Evolutionary conservation across 2,113 vertebrate genomes (phyloP), one percentile per base, ranked within the genome.

Genomic region (Etheostoma spectabile): DNA sequence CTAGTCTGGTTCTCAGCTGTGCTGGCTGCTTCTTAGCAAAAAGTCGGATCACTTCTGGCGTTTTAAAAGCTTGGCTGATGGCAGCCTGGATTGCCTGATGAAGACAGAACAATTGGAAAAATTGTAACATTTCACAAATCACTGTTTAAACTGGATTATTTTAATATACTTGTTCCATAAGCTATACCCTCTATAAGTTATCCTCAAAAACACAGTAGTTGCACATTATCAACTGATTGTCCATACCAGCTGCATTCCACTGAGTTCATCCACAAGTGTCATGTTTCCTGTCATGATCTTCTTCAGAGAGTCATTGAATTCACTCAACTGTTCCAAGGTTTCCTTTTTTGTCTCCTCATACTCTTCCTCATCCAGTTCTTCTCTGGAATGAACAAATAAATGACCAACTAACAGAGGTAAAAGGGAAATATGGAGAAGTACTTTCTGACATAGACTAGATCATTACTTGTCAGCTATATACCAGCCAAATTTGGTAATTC

Each of bases 21-120:
- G 97, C 97, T 0, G 98, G 98, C 88, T 99, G 98, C 90, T 99
- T 99, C 95, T 99, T 99, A 8, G 98, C 98, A 95, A 99, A 99
- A 80, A 99, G 95, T 73, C 98, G 95, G 89, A 99, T 99, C 73
- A 99, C 98, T 88, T 99, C 98, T 0, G 98, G 98, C 15, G 98
- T 99, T 94, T 98, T 99, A 93, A 99, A 99, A 0, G 98, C 98
- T 90, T 99, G 98, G 90, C 98, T 99, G 92, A 99, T 99, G 68
- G 98, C 98, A 77, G 98, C 98, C 88, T 99, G 98, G 85, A 97
- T 99, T 24, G 98, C 98, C 98, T 99, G 86, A 64, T 83, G 38
- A 83, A 55, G 12, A 91, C 13, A 91, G 56, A 73, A 55, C 62
- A 86, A 91, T 24, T 67, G 86, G 12, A 64, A 6, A 8, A 53